phyloP scores from a whole-genome alignment of 30 jellyfish, hydroid and myxozoan species.

The Pseudorhiza aurosa region DNA sequence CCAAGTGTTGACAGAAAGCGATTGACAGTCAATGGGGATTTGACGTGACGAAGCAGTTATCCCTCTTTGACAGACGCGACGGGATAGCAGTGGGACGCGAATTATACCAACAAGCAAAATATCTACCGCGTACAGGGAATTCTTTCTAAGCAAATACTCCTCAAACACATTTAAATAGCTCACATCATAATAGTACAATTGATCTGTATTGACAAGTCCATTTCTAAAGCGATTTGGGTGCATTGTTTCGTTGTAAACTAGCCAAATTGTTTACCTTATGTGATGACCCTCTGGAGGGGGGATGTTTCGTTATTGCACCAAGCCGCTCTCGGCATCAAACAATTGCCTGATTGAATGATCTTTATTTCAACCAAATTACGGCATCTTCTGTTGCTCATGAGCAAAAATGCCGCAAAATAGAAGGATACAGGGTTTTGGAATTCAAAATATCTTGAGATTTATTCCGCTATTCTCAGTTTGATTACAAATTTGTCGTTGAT shows the following conservation, averaged over 20 bases:
- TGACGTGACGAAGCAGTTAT: constrained; percentile 43
- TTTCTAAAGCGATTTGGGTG: constrained; percentile 38
- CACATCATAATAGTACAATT: constrained; percentile 17
- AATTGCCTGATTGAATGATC: too few species aligned
- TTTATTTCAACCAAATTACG: too few species aligned
- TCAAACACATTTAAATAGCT: constrained; percentile 21
- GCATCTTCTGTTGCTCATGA: constrained; percentile 17
- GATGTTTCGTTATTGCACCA: too few species aligned
- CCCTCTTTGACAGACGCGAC: constrained; percentile 27
- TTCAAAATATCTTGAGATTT: constrained; percentile 49
- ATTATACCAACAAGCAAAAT: constrained; percentile 21
- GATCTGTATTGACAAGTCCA: constrained; percentile 17
- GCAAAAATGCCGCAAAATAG: constrained; percentile 5
- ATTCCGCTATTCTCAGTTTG: constrained; percentile 37
- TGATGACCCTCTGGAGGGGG: constrained; percentile 39
- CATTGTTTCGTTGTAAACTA: constrained; percentile 29
- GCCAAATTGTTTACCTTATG: constrained; percentile 28
- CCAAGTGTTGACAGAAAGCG: constrained; percentile 46
- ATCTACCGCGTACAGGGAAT: constrained; percentile 6
- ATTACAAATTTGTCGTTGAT: constrained; percentile 14
- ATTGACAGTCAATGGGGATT: constrained; percentile 26
- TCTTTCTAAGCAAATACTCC: constrained; percentile 7
- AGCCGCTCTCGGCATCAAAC: too few species aligned
- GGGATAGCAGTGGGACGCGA: constrained; percentile 53
- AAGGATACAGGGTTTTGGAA: constrained; percentile 36